Evolutionary conservation across 2,888 invertebrate genomes (phyloP).

Genomic region (Plebejus melissa): DNA sequence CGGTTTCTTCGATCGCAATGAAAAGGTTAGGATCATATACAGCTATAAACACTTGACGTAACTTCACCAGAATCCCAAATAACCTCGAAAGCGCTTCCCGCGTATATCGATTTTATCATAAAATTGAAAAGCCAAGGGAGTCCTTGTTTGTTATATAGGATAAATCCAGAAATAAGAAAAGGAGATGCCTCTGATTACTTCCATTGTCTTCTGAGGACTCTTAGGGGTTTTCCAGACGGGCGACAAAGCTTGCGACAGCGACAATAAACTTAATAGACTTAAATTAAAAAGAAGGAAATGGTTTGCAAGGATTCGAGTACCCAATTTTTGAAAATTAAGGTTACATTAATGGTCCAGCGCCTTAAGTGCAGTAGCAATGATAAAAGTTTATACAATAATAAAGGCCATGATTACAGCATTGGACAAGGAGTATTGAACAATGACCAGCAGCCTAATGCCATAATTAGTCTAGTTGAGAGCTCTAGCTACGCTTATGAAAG

Average conservation of each 20-base stretch:
- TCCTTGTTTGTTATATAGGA: slow-evolving; percentile 1
- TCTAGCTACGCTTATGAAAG: too few species aligned
- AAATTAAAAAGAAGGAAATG: neutral
- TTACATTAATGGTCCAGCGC: too few species aligned
- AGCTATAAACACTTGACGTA: slow-evolving; percentile 3
- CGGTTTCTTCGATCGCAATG: slow-evolving; percentile 5
- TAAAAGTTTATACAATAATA: too few species aligned
- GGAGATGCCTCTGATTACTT: neutral
- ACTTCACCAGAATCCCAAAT: neutral
- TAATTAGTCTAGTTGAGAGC: too few species aligned
- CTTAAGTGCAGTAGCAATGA: too few species aligned
- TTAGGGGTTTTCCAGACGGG: neutral
- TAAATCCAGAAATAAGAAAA: slow-evolving; percentile 14
- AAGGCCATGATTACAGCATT: too few species aligned
- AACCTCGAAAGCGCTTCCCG: neutral
- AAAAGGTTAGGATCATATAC: slow-evolving; percentile 1
- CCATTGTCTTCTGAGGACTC: slow-evolving; percentile 6
- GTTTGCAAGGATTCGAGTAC: neutral
- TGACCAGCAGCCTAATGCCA: too few species aligned
- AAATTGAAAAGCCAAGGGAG: slow-evolving; percentile 6
- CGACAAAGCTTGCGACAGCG: neutral
- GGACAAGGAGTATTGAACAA: too few species aligned
- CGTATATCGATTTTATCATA: slow-evolving; percentile 8
- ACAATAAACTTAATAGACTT: neutral
- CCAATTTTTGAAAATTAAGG: too few species aligned